Conservation (phyloP, 2,113 vertebrate genomes). For the Myodes glareolus region DNA sequence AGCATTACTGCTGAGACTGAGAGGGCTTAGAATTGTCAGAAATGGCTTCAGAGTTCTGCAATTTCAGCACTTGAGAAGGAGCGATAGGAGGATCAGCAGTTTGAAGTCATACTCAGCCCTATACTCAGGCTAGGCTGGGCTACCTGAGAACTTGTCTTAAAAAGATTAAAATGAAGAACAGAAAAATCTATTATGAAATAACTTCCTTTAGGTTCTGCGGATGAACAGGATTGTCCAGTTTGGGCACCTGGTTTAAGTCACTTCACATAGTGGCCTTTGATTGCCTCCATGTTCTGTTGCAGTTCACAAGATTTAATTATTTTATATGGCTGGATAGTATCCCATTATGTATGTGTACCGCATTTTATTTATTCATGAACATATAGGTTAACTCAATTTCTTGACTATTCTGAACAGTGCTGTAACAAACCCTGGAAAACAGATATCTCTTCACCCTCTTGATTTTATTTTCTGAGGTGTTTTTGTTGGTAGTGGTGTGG, state of each 20-base stretch:
- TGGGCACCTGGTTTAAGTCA: not conserved
- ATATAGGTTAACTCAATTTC: not conserved
- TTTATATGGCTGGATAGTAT: not conserved
- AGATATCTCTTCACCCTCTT: not conserved
- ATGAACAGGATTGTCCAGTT: not conserved
- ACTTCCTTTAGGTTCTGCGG: not conserved
- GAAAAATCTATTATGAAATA: not conserved
- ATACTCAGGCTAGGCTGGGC: not conserved
- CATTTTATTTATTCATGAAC: not conserved
- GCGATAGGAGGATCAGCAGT: not conserved
- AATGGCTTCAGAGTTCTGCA: too few relatives aligned
- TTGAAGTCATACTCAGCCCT: not conserved
- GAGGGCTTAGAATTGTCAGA: too few relatives aligned
- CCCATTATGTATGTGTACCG: too few relatives aligned
- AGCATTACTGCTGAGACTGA: too few relatives aligned
- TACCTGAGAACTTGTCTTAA: not conserved
- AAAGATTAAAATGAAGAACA: not conserved
- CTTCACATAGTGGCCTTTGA: not conserved
- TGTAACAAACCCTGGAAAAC: not conserved
- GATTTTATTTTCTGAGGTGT: not conserved
- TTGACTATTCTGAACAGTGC: not conserved
- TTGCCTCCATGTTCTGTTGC: not conserved
- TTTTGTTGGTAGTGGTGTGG: not conserved
- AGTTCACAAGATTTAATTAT: not conserved
- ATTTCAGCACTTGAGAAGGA: not conserved